A percentile compares a stretch with the other conserved stretches of the same genome.
Evolutionary conservation across 2,797 vertebrate genomes (phyloP).

Genomic region (Adelosebastes latens): DNA sequence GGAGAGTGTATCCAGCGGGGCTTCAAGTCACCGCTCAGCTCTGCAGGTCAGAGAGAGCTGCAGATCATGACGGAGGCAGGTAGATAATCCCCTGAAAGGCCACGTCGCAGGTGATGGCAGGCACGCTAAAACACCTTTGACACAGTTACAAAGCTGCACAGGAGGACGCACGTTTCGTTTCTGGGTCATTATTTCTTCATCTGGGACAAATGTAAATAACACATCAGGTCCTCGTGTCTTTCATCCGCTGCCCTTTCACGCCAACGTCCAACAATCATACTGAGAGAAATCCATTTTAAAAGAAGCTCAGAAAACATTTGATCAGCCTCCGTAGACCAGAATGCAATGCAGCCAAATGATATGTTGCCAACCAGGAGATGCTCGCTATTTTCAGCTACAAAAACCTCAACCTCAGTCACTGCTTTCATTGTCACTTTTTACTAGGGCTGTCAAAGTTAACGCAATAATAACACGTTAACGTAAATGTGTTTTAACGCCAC

Average conservation of each 20-base stretch:
- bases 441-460: not conserved
- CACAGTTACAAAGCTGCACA: not conserved
- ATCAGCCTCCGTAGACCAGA: conserved; percentile 25
- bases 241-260: conserved; percentile 4
- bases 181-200: not conserved
- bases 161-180: not conserved
- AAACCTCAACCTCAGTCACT: conserved; percentile 31
- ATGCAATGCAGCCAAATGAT: conserved; percentile 18
- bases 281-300: conserved; percentile 18
- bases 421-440: conserved; percentile 26
- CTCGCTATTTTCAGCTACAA: conserved; percentile 33
- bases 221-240: conserved; percentile 1
- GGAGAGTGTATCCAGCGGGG: conserved; percentile 13
- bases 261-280: conserved; percentile 9
- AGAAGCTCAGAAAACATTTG: conserved; percentile 11
- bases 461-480: too few relatives aligned
- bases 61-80: conserved; percentile 37
- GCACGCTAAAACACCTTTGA: not conserved
- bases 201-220: conserved; percentile 34
- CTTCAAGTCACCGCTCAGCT: conserved; percentile 15
- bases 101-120: conserved; percentile 45
- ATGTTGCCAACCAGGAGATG: conserved; percentile 15
- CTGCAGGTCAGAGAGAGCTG: conserved; percentile 44
- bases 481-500: too few relatives aligned
- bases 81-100: conserved; percentile 50